Base-by-base conservation (phyloP, 2,113 vertebrate genomes). In the Channa maculata region DNA sequence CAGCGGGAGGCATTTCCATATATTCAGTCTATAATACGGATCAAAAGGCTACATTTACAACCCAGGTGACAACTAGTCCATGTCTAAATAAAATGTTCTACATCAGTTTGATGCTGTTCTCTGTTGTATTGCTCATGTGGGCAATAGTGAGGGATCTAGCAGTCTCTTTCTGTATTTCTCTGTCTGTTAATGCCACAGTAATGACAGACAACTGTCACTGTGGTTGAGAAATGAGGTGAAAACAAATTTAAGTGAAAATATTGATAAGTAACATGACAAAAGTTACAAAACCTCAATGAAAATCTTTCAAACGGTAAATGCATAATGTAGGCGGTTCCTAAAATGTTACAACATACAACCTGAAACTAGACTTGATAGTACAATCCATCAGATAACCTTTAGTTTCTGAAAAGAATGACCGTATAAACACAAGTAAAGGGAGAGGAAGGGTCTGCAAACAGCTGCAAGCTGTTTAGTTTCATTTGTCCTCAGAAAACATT, bases 11-110 rank as follows among this genome's bases (percentile, higher is more conserved):
- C 5, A 13, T 75, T 55, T 80, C 44, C 58, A 73, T 57, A 59
- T 73, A 68, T 64, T 2, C 39, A 65, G 14, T 8, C n/a, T 67
- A 71, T 73, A 54, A 58, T 77, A 69, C 61, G 68, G 59, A 43
- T 63, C 34, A 67, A 70, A 77, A 65, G 36, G 82, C 76, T 82
- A 85, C 82, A 86, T 34, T 54, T 58, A 77, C 41, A 72, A 59
- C 50, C 46, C 38, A 7, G 34, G 24, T 15, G 5, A 39, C 39
- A 53, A 75, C 14, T 0, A 46, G 41, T 58, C 45, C 54, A 67
- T 59, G 59, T 77, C 43, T 24, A 39, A 45, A 49, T 34, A 71
- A 73, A 80, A 61, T 63, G 5, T 39, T 71, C 38, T 77, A 45
- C 12, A 48, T 2, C 62, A 68, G 37, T 71, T 77, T 65, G 59